These are phyloP conservation scores for Pygoscelis adeliae DNA, from an alignment of 2,113 vertebrate genomes.

Conservation along the genomic window DNA sequence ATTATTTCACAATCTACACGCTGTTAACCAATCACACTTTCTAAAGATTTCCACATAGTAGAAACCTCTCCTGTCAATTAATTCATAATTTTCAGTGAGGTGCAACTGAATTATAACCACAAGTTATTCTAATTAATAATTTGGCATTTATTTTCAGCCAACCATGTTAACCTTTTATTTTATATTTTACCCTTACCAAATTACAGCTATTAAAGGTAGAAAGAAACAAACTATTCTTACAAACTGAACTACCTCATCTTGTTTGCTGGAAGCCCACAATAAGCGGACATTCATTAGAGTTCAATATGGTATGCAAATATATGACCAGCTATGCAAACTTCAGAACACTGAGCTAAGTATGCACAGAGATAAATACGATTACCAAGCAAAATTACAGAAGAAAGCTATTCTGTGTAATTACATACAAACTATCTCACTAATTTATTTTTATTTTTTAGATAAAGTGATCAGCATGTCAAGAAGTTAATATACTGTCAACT, in stretches of 20 bases:
- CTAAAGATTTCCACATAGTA: neutral
- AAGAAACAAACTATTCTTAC: neutral
- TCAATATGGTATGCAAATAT: neutral
- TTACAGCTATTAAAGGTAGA: neutral
- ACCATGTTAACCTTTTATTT: neutral
- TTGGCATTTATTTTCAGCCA: neutral
- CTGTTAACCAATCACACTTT: neutral
- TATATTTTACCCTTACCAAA: neutral
- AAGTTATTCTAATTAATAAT: neutral
- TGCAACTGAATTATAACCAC: neutral
- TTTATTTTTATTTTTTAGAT: neutral
- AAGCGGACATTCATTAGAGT: neutral
- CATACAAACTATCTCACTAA: neutral
- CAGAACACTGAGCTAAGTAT: neutral
- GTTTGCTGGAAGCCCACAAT: neutral
- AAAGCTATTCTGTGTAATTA: neutral
- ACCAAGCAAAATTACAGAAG: neutral
- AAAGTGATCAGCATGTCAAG: neutral
- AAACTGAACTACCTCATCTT: neutral
- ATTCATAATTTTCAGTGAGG: neutral
- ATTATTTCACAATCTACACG: neutral
- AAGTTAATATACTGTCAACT: neutral
- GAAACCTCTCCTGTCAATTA: neutral
- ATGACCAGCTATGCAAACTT: neutral
- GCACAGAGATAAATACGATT: neutral